phyloP scores from a whole-genome alignment of 2,113 vertebrate species.

The Sterrhoptilus dennistouni region DNA sequence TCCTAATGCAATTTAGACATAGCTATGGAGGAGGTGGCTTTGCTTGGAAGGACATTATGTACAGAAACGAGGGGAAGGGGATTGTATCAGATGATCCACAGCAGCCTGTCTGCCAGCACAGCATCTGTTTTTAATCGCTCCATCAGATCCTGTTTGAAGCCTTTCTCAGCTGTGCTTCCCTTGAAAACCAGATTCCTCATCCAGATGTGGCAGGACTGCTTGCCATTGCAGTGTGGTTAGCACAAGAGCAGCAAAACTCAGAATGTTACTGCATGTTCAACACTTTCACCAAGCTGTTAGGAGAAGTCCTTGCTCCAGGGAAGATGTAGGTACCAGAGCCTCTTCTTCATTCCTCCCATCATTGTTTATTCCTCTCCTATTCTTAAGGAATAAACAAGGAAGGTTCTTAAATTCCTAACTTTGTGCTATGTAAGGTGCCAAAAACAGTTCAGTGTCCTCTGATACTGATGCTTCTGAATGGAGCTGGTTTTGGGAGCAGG shows the following conservation, averaged over 20 bases:
- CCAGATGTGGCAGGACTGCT: not conserved
- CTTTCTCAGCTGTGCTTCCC: slow-evolving; percentile 52
- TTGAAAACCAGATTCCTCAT: slow-evolving; percentile 6
- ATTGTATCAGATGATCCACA: slow-evolving; percentile 34
- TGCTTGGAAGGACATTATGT: slow-evolving; percentile 67
- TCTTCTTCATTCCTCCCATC: not conserved
- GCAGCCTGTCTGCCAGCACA: slow-evolving; percentile 35
- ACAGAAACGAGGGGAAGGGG: slow-evolving; percentile 37
- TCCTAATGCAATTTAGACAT: slow-evolving; percentile 44
- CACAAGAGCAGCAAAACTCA: not conserved
- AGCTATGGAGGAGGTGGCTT: slow-evolving; percentile 32
- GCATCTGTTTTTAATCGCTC: slow-evolving; percentile 47
- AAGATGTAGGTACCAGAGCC: not conserved
- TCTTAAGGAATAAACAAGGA: not conserved
- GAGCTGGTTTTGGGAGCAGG: not conserved
- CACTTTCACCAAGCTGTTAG: not conserved
- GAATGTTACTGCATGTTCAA: fast-evolving
- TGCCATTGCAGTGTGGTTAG: not conserved
- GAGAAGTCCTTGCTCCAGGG: not conserved
- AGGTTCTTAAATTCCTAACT: not conserved
- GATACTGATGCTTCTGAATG: not conserved
- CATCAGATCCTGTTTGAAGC: slow-evolving; percentile 41
- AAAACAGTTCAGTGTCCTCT: not conserved
- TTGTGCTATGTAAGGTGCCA: not conserved
- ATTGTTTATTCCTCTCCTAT: not conserved